phyloP scores from a whole-genome alignment of 2,113 vertebrate genomes.

The Erythrocebus patas region DNA sequence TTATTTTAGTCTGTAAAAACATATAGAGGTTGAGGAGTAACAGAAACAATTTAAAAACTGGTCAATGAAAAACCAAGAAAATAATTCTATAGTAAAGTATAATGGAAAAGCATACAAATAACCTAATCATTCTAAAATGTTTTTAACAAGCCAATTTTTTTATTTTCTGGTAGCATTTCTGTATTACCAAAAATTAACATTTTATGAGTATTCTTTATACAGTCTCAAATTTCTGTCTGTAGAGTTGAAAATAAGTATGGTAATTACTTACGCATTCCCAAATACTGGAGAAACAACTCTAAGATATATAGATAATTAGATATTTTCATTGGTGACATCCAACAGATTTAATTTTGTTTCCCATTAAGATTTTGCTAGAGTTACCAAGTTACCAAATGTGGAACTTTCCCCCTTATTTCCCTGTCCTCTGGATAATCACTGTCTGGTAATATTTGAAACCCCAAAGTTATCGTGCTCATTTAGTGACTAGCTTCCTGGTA shows the following conservation, averaged over 20 bases:
- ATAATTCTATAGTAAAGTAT: neutral
- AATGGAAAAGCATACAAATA: neutral
- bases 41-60: neutral
- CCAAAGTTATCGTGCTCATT: neutral
- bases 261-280: neutral
- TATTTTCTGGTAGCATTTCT: neutral
- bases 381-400: neutral
- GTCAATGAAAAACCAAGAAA: neutral
- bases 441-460: neutral
- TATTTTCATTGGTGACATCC: neutral
- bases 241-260: neutral
- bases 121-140: neutral
- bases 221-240: neutral
- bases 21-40: neutral
- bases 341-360: slow-evolving; percentile 21
- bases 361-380: neutral
- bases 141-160: neutral
- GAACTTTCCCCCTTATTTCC: neutral
- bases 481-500: neutral
- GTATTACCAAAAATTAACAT: neutral
- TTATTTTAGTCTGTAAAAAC: neutral
- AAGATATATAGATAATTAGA: neutral
- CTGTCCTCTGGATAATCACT: neutral
- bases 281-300: neutral
- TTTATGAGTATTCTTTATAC: neutral